phyloP scores from a whole-genome alignment of 2,113 vertebrate species.

The Tragelaphus scriptus region DNA sequence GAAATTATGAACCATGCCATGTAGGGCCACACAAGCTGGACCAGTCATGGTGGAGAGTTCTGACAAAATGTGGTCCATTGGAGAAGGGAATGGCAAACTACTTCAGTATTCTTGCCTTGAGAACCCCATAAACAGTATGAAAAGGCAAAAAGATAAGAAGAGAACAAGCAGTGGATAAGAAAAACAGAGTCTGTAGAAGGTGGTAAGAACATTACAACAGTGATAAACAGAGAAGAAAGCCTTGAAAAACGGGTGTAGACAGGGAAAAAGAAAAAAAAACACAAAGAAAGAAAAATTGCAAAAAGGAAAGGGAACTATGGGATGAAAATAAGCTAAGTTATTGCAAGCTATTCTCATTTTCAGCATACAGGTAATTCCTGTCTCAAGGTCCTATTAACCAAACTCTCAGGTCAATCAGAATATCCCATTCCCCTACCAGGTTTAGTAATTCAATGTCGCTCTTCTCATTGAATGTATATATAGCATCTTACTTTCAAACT shows the following conservation, averaged over 20 bases:
- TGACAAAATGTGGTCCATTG: background rate
- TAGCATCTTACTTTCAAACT: slow-evolving; percentile 47
- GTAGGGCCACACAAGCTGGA: background rate
- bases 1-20: background rate
- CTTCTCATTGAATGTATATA: slow-evolving; percentile 29
- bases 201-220: background rate
- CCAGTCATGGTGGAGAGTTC: background rate
- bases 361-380: background rate
- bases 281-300: background rate
- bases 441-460: background rate
- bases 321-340: background rate
- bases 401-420: slow-evolving; percentile 9
- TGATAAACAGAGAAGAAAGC: background rate
- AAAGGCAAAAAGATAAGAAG: background rate
- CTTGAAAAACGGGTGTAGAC: background rate
- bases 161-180: background rate
- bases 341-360: background rate
- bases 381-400: slow-evolving; percentile 3
- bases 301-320: background rate
- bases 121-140: background rate
- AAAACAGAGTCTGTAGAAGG: background rate
- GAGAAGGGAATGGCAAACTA: background rate
- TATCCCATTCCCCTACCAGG: background rate
- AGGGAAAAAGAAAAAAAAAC: background rate
- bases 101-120: background rate